Evolutionary conservation across 2,888 invertebrate species (phyloP), one percentile per base, ranked within the genome.

Genomic region (Watsonalla cultraria): DNA sequence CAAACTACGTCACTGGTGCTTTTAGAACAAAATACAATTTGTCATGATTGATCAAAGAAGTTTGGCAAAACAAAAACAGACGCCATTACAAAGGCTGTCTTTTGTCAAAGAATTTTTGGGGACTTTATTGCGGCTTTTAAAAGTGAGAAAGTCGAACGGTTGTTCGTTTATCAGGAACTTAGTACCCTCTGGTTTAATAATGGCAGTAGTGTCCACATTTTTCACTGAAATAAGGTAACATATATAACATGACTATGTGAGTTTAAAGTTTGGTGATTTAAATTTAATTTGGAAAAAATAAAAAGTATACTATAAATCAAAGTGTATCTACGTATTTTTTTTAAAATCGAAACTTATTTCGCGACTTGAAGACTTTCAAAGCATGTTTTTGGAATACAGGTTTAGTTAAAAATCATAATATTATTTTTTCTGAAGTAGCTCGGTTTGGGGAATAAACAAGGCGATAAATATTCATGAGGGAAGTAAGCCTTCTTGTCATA

Each of bases 31-130:
- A 88, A 86, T 74, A 84, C 82, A 86, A 84, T 87, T 87, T 87
- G 84, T 85, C 86, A 83, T 87, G 85, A 89, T 88, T 88, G 87
- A 88, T 88, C 88, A 86, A 84, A 83, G 78, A 84, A 86, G 78
- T 82, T 82, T 66, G 72, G 65, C 71, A 73, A 82, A 82, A 82
- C 80, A 84, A 82, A 79, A 77, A 79, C 73, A 65, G 66, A 65
- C 66, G 61, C 64, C 61, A 67, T 66, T 77, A 80, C 76, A 81
- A 80, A 77, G 76, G 65, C 68, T 59, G 72, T 63, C 70, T 72
- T 79, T 77, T 80, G 73, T 72, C 63, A 70, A 65, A 66, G 55
- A 68, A 62, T 74, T 76, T 76, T 78, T 74, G 66, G 64, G 53
- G 56, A 60, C 48, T 67, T 56, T 66, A 71, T 74, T 68, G 64